Conservation (phyloP, 2,113 vertebrate species). For the Vombatus ursinus region DNA sequence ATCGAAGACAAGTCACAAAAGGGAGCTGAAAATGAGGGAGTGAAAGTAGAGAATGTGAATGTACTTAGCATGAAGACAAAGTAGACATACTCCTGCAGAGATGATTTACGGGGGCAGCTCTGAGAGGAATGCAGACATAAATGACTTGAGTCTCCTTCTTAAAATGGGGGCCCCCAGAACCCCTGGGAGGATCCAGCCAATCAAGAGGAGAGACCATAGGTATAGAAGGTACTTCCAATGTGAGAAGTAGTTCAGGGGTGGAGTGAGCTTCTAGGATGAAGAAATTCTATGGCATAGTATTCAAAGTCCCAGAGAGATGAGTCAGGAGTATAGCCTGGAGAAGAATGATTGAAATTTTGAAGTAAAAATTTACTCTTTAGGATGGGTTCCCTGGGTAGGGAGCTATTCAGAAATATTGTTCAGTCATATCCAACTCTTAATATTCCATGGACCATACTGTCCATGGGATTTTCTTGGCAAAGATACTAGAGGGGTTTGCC, state of each 20-base stretch:
- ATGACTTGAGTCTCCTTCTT: not conserved
- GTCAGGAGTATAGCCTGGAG: not conserved
- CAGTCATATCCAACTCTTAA: not conserved
- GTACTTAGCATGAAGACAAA: not conserved
- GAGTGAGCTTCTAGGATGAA: not conserved
- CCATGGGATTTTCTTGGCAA: not conserved
- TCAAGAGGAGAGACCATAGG: not conserved
- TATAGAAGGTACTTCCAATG: not conserved
- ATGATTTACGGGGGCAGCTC: not conserved
- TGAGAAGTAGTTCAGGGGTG: not conserved
- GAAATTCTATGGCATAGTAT: not conserved
- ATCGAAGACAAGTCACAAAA: not conserved
- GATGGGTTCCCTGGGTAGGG: not conserved
- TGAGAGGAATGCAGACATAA: not conserved
- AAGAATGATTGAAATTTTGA: not conserved
- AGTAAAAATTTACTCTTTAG: not conserved
- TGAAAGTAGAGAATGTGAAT: not conserved
- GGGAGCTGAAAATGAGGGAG: not conserved
- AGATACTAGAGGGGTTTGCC: not conserved
- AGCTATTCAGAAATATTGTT: not conserved
- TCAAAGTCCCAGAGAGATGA: not conserved
- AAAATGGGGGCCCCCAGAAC: too few relatives aligned
- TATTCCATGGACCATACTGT: too few relatives aligned
- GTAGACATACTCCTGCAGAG: not conserved
- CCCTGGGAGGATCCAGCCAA: not conserved